Evolutionary conservation across 2,113 vertebrate species (phyloP), one percentile per base, ranked within the genome.

Genomic region (Raja brachyura): DNA sequence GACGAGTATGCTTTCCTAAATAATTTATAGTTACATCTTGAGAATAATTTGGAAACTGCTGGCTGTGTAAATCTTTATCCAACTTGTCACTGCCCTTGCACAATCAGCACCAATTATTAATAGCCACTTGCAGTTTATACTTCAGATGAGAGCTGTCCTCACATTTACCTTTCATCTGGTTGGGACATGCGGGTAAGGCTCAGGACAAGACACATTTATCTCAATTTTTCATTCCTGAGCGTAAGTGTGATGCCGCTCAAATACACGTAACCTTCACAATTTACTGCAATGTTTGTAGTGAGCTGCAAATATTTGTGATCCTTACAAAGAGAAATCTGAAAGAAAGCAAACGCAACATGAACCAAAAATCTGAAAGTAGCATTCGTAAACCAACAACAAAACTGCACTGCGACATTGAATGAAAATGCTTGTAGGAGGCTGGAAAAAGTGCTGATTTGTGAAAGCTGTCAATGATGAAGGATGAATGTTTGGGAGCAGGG

Each of bases 381-480:
- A 9, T 63, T 18, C 13, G 3, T 33, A 63, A 88, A 88, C 28
- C 61, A 88, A 3, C 59, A 31, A 16, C 16, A 63, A 63, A 88
- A 16, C 61, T 63, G 59, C 14, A 31, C n/a, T 54, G 25, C 9
- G 39, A 54, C 68, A 74, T 28, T 5, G 68, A 90, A 5, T 68
- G 86, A 93, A 75, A 16, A 92, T 59, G 93, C 76, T 93, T 95
- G 93, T 93, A 74, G 94, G 93, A 94, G 94, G 93, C 93, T 95
- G 94, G 88, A 94, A 94, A 97, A 33, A 96, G 66, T 94, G 95
- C 93, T 94, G 93, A 94, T 94, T 93, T 93, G 93, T 94, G 95
- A 93, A 94, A 54, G 94, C 94, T 95, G 94, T 96, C 95, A 95
- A 73, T 73, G 95, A 95, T 96, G 96, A 96, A 95, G 96, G 96